Conservation (phyloP, 2,113 vertebrate species). For the Brachionichthys hirsutus region DNA sequence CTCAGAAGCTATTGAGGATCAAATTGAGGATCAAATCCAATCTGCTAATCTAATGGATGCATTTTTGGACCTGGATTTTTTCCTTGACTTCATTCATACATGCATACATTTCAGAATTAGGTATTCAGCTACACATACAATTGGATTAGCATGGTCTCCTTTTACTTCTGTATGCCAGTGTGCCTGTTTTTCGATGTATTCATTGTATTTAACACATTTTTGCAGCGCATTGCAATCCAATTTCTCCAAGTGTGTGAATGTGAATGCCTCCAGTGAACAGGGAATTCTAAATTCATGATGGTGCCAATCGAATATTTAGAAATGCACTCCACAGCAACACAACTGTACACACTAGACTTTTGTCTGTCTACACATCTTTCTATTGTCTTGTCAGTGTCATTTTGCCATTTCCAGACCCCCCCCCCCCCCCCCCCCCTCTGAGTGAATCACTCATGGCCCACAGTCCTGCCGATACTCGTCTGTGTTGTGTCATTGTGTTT, state of each 20-base stretch:
- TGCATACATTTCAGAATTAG: neutral
- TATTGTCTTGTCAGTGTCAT: constrained; percentile 68
- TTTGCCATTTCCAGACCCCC: constrained; percentile 47
- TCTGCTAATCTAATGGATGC: too few relatives aligned
- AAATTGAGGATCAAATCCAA: too few relatives aligned
- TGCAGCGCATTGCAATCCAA: neutral
- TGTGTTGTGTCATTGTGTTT: constrained; percentile 68
- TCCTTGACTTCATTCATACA: too few relatives aligned
- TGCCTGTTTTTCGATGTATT: too few relatives aligned
- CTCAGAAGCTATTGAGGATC: too few relatives aligned
- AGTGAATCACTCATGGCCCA: constrained; percentile 56
- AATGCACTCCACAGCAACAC: constrained; percentile 2
- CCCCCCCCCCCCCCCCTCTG: constrained; percentile 53
- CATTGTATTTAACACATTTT: neutral
- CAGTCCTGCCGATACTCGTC: constrained; percentile 5
- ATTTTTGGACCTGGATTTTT: too few relatives aligned
- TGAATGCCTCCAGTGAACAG: neutral
- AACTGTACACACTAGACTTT: constrained; percentile 20
- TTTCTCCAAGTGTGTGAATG: neutral
- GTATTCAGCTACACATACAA: neutral
- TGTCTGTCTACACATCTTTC: constrained; percentile 51
- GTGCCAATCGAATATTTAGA: neutral
- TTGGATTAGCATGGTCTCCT: neutral
- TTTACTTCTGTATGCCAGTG: neutral
- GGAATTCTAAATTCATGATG: neutral